Percentiles rank a stretch among this genome's conserved stretches.
Conservation (phyloP, 2,113 vertebrate genomes). For the Colistium nudipinnis region DNA sequence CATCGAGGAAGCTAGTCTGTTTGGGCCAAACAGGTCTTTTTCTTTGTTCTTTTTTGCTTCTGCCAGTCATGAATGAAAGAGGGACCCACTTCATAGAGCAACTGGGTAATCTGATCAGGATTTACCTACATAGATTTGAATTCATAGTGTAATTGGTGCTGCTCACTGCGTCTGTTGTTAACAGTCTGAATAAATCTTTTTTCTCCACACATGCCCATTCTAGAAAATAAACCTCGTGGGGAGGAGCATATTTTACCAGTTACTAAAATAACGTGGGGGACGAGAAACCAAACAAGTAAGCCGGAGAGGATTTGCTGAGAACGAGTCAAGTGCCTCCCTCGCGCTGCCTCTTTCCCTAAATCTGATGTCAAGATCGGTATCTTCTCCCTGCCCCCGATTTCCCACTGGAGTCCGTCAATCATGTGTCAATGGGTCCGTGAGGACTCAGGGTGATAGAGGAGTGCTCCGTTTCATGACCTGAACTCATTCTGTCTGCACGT, state of each 20-base stretch:
- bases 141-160: constrained; percentile 7
- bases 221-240: constrained; percentile 32
- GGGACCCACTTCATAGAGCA: fast-evolving
- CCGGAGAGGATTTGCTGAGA: constrained; percentile 31
- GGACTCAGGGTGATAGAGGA: constrained; percentile 25
- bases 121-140: too few relatives aligned
- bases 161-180: constrained; percentile 14
- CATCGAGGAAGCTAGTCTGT: neutral
- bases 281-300: constrained; percentile 30
- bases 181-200: constrained; percentile 12
- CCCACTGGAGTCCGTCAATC: constrained; percentile 52
- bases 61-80: neutral
- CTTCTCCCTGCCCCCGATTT: neutral
- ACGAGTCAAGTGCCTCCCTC: constrained; percentile 9
- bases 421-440: constrained; percentile 38
- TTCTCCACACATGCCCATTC: constrained; percentile 19
- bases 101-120: constrained; percentile 3
- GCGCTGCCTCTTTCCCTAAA: neutral
- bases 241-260: constrained; percentile 43
- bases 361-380: constrained; percentile 22
- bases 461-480: constrained; percentile 46
- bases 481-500: constrained; percentile 47
- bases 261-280: constrained; percentile 25
- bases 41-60: neutral
- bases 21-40: too few relatives aligned